These are phyloP conservation scores for Eubasilissa splendida DNA, from an alignment of 2,888 invertebrate species.

Conservation along the genomic window DNA sequence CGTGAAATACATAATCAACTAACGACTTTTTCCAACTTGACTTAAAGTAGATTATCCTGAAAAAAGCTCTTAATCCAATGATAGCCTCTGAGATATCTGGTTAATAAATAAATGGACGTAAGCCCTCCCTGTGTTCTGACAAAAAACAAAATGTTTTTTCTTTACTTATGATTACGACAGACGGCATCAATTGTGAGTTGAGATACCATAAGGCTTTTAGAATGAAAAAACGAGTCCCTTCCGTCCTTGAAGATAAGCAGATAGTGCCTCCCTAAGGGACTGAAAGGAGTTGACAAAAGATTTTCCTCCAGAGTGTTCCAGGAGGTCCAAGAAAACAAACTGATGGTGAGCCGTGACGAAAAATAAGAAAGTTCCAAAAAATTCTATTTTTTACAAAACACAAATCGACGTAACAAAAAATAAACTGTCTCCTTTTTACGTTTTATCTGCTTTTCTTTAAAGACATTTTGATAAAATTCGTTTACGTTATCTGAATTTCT, in stretches of 20 bases:
- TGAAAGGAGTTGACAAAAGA: constrained; percentile 39
- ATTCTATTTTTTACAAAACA: background rate
- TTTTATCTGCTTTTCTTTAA: constrained; percentile 26
- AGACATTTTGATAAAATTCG: constrained; percentile 37
- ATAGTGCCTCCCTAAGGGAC: constrained; percentile 17
- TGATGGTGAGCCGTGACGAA: background rate
- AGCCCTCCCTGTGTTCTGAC: background rate
- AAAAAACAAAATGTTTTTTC: constrained; percentile 4
- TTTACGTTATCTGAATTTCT: constrained; percentile 42
- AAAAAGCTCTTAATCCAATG: background rate
- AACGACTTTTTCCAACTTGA: background rate
- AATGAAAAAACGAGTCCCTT: constrained; percentile 40
- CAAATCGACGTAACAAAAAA: constrained; percentile 19
- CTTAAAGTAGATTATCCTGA: background rate
- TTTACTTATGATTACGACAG: constrained; percentile 33
- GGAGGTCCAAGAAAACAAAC: constrained; percentile 15
- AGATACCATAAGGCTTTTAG: constrained; percentile 40
- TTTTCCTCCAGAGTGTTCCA: constrained; percentile 21
- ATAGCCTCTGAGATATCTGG: background rate
- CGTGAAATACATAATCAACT: background rate
- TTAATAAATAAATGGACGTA: constrained; percentile 19
- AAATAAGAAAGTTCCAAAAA: background rate
- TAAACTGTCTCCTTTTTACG: background rate
- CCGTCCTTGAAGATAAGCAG: constrained; percentile 47
- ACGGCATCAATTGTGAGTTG: constrained; percentile 43